A percentile compares a stretch with the other conserved stretches of the same genome.
Conservation (phyloP, 2,113 vertebrate species). For the Lanius collurio region DNA sequence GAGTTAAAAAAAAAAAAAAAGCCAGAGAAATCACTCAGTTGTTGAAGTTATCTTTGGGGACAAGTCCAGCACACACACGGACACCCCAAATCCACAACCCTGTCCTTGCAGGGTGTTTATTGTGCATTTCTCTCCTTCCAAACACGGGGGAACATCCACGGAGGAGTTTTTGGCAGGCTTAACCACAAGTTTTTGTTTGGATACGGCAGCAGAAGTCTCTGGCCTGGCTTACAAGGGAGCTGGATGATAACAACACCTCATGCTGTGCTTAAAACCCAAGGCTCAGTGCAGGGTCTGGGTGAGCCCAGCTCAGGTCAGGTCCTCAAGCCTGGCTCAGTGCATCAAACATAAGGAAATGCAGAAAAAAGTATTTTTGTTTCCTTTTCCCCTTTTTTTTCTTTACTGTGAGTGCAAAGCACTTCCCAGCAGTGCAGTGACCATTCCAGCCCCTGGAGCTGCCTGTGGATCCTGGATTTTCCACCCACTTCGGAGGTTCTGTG, state of each 20-base stretch:
- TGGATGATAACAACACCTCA: neutral
- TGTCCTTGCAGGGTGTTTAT: neutral
- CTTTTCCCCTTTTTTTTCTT: too few species aligned
- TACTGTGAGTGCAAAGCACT: neutral
- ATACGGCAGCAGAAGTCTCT: neutral
- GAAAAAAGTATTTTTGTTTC: neutral
- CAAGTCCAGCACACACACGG: rapidly evolving
- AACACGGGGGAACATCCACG: neutral
- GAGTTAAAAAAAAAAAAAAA: neutral
- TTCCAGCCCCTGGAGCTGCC: neutral
- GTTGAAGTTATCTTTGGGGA: slow-evolving; percentile 45
- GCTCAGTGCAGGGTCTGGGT: neutral
- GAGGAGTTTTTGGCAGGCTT: neutral
- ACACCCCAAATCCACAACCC: neutral
- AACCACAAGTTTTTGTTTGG: neutral
- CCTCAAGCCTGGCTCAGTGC: neutral
- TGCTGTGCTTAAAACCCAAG: neutral
- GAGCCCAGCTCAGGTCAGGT: neutral
- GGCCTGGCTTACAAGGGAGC: neutral
- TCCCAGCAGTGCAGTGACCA: neutral
- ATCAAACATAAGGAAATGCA: neutral
- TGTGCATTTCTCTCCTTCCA: neutral
- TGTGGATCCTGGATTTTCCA: rapidly evolving
- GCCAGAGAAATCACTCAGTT: slow-evolving; percentile 49
- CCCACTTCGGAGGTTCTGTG: neutral